Conservation (phyloP, 2,888 invertebrate genomes). For the Tetanocera ferruginea region DNA sequence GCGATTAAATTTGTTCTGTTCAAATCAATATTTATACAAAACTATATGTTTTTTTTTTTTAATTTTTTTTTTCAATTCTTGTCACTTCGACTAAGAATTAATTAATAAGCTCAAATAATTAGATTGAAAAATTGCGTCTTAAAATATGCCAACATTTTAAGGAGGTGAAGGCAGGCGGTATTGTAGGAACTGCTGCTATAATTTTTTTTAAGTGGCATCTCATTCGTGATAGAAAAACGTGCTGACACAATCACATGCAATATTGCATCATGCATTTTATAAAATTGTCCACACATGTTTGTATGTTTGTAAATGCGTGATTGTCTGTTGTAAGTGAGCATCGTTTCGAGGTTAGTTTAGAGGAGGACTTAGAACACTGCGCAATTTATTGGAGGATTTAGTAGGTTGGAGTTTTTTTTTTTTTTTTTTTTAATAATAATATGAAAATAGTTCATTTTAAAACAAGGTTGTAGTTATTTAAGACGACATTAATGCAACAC, state of each 20-base stretch:
- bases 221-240: not conserved
- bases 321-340: not conserved
- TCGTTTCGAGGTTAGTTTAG: conserved; percentile 3
- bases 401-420: too few relatives aligned
- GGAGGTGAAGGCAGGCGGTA: not conserved
- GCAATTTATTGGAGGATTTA: conserved; percentile 13
- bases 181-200: not conserved
- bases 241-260: conserved; percentile 32
- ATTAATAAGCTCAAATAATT: not conserved
- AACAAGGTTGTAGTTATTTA: too few relatives aligned
- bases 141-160: not conserved
- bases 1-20: not conserved
- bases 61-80: not conserved
- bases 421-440: too few relatives aligned
- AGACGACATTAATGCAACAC: too few relatives aligned
- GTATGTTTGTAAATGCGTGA: not conserved
- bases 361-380: conserved; percentile 26
- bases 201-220: not conserved
- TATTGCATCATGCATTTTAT: conserved; percentile 41
- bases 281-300: not conserved
- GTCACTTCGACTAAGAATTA: not conserved
- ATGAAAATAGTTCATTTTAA: too few relatives aligned
- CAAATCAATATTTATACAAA: not conserved
- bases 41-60: not conserved
- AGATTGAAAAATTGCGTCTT: not conserved